Conservation (phyloP, 2,797 vertebrate species). For the Pipistrellus pipistrellus region DNA sequence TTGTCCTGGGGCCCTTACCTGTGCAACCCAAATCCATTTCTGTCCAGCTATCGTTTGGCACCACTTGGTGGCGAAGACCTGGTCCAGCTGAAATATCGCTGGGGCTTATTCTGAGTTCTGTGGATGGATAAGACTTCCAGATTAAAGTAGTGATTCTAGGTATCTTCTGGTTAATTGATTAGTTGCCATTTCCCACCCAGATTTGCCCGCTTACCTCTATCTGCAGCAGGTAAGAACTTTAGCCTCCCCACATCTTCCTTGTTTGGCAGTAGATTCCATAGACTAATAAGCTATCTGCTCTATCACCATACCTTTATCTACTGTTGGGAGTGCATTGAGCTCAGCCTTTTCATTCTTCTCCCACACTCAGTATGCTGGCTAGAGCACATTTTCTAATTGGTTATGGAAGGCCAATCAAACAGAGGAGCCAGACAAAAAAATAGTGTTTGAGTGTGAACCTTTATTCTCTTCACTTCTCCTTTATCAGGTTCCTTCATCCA, state of each 20-base stretch:
- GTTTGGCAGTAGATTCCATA: neutral
- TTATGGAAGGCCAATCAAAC: neutral
- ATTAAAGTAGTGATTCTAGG: neutral
- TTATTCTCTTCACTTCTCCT: neutral
- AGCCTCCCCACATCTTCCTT: neutral
- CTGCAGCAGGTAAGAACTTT: neutral
- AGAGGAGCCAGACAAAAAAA: neutral
- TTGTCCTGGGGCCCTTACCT: neutral
- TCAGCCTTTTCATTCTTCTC: constrained; percentile 23
- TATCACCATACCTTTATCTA: neutral
- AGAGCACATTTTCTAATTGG: neutral
- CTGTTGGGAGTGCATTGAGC: neutral
- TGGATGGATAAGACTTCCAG: neutral
- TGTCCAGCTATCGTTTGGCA: neutral
- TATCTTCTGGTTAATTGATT: neutral
- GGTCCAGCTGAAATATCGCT: neutral
- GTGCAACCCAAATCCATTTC: neutral
- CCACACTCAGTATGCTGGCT: neutral
- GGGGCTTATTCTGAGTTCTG: neutral
- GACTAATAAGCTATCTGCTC: neutral
- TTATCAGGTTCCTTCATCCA: constrained; percentile 90
- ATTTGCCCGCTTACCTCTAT: neutral
- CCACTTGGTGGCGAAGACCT: neutral
- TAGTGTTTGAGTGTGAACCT: neutral
- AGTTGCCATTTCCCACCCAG: neutral